These are phyloP conservation scores for Neoascia interrupta DNA, from an alignment of 2,888 invertebrate species.

Conservation along the genomic window DNA sequence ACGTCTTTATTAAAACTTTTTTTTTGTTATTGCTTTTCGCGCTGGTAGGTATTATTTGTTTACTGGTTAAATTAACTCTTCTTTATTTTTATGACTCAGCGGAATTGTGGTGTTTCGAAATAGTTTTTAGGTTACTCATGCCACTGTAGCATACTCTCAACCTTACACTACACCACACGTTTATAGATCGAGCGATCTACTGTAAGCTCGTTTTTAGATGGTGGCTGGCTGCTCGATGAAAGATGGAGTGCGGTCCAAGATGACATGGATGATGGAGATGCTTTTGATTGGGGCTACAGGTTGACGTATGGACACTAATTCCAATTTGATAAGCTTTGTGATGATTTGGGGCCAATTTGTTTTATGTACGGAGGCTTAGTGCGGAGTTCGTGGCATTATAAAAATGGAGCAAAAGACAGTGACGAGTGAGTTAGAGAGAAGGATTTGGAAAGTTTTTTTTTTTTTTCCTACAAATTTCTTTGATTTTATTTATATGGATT, in stretches of 20 bases:
- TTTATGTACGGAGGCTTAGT: constrained; percentile 18
- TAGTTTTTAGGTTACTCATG: constrained; percentile 67
- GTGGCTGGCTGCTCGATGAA: constrained; percentile 12
- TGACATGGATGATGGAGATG: constrained; percentile 44
- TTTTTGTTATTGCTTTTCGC: constrained; percentile 35
- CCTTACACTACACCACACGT: constrained; percentile 9
- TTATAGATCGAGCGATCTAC: too few species aligned
- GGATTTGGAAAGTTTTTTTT: constrained; percentile 27
- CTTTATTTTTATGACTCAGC: constrained; percentile 63
- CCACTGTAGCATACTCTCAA: too few species aligned
- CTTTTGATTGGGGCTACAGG: constrained; percentile 44
- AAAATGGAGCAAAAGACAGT: constrained; percentile 29
- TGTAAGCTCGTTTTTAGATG: constrained; percentile 1
- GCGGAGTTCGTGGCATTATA: constrained; percentile 7
- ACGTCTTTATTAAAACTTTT: too few species aligned
- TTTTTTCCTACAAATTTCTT: too few species aligned
- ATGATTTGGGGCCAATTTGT: constrained; percentile 34
- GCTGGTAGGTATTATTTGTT: constrained; percentile 61
- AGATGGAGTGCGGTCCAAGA: constrained; percentile 18
- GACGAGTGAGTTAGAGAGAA: constrained; percentile 3
- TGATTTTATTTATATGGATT: too few species aligned
- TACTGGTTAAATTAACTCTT: constrained; percentile 63
- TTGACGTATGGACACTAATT: constrained; percentile 52
- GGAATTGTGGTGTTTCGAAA: constrained; percentile 59
- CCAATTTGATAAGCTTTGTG: constrained; percentile 30